phyloP scores from a whole-genome alignment of 1,140 invertebrate genomes.

The Zaprionus nigranus region DNA sequence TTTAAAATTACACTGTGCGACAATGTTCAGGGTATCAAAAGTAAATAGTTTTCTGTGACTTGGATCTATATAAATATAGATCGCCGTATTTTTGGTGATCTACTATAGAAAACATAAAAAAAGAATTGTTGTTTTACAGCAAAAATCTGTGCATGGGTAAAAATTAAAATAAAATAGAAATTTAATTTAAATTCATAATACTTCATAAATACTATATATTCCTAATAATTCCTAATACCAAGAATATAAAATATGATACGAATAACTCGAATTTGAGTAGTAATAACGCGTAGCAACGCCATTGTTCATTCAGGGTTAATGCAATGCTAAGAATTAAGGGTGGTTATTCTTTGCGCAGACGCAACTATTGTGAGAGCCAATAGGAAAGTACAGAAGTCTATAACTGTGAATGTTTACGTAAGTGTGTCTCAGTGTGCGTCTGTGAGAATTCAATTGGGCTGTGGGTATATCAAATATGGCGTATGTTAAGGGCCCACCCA shows the following conservation, averaged over 20 bases:
- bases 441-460: constrained; percentile 47
- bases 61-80: too few relatives aligned
- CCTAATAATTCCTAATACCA: too few relatives aligned
- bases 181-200: too few relatives aligned
- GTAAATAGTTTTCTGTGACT: too few relatives aligned
- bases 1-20: too few relatives aligned
- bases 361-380: constrained; percentile 62
- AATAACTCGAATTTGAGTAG: not conserved
- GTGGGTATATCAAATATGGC: constrained; percentile 72
- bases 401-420: constrained; percentile 11
- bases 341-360: constrained; percentile 60
- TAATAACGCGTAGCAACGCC: not conserved
- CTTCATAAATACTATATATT: too few relatives aligned
- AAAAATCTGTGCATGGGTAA: too few relatives aligned
- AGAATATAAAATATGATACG: not conserved
- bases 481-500: constrained; percentile 50
- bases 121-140: too few relatives aligned
- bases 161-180: too few relatives aligned
- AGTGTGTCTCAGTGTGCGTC: constrained; percentile 21
- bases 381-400: constrained; percentile 56
- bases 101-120: too few relatives aligned
- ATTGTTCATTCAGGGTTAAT: constrained; percentile 33
- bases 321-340: constrained; percentile 43
- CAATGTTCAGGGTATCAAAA: too few relatives aligned
- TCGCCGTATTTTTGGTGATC: too few relatives aligned